Conservation (phyloP, 2,797 vertebrate species). For the Notamacropus eugenii region DNA sequence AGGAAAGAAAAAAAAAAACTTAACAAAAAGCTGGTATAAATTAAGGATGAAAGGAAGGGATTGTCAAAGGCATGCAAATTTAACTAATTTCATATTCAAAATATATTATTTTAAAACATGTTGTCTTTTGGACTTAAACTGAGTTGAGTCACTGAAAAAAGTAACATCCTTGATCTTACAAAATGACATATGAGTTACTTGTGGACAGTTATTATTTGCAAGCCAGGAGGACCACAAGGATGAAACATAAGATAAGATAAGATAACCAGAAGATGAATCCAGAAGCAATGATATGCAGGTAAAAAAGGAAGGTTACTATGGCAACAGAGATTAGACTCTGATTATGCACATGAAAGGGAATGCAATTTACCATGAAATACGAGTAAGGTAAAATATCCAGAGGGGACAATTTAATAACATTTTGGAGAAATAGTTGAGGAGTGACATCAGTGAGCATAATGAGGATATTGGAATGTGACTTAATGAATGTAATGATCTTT, state of each 20-base stretch:
- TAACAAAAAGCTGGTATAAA: neutral
- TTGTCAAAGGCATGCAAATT: neutral
- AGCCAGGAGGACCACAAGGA: neutral
- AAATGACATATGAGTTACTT: neutral
- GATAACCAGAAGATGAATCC: neutral
- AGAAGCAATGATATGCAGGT: neutral
- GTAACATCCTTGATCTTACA: neutral
- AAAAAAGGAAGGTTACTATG: neutral
- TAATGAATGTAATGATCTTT: neutral
- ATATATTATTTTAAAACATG: neutral
- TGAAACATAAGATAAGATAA: neutral
- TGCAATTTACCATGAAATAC: neutral
- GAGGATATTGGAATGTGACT: neutral
- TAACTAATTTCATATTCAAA: neutral
- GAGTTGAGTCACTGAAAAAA: neutral
- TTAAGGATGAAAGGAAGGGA: neutral
- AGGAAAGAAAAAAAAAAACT: neutral
- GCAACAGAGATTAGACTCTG: neutral
- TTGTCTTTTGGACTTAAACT: neutral
- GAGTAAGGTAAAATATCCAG: neutral
- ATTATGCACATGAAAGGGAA: neutral
- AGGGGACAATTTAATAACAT: neutral
- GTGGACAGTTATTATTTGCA: neutral
- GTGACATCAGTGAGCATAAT: neutral
- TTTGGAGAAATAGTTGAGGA: neutral